Conservation (phyloP, 2,797 vertebrate species). For the Mus minutoides region DNA sequence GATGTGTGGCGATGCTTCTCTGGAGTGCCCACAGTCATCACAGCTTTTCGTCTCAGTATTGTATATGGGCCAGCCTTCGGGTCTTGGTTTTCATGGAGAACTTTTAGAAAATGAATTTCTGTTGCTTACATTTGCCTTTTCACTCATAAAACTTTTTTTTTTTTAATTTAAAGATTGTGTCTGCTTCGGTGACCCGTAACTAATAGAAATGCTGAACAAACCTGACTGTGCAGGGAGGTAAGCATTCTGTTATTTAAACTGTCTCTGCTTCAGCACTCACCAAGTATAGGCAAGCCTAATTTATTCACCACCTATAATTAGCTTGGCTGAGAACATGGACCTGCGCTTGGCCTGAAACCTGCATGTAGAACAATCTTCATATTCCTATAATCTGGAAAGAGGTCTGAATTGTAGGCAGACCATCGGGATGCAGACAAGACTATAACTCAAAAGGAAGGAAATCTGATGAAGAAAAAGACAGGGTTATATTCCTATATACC, state of each 20-base stretch:
- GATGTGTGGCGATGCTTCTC: background rate
- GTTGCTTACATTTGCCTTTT: background rate
- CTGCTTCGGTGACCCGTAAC: background rate
- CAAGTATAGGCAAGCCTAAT: slow-evolving; percentile 37
- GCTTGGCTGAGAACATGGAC: slow-evolving; percentile 6
- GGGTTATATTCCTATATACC: background rate
- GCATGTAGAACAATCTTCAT: background rate
- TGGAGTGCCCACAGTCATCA: background rate
- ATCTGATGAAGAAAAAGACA: too few relatives aligned
- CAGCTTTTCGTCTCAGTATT: background rate
- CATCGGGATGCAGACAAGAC: background rate
- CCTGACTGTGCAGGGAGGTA: background rate
- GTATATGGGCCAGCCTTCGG: background rate
- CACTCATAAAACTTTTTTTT: background rate
- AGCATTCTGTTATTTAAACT: slow-evolving; percentile 23
- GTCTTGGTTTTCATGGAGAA: background rate
- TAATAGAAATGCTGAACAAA: slow-evolving; percentile 19
- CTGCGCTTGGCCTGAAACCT: slow-evolving; percentile 20
- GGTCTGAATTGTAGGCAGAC: background rate
- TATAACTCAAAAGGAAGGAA: background rate
- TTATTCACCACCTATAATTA: slow-evolving; percentile 31
- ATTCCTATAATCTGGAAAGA: slow-evolving; percentile 1
- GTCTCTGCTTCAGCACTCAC: slow-evolving; percentile 20
- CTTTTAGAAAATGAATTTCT: background rate
- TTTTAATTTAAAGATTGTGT: slow-evolving; percentile 35